phyloP scores from a whole-genome alignment of 2,888 invertebrate species.

The Heliconius erato region DNA sequence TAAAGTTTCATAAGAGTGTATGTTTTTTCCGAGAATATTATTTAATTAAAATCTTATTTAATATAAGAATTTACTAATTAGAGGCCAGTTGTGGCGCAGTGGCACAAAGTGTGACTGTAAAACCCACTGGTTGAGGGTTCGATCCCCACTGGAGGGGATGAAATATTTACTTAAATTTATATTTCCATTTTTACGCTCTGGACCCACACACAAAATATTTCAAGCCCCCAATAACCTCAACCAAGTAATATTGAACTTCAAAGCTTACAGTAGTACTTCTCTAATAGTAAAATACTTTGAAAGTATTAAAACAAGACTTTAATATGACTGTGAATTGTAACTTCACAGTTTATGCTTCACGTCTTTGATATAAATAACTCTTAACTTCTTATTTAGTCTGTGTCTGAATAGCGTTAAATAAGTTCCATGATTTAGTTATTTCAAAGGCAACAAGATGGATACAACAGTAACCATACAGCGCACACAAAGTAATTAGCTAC shows the following conservation, averaged over 20 bases:
- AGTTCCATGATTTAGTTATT: conserved; percentile 34
- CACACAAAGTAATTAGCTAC: conserved; percentile 37
- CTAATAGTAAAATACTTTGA: not conserved
- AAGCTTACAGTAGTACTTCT: not conserved
- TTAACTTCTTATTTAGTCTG: conserved; percentile 10
- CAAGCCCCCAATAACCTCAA: not conserved
- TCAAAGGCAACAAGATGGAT: conserved; percentile 33
- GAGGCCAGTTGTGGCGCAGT: too few relatives aligned
- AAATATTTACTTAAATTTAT: too few relatives aligned
- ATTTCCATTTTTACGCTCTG: too few relatives aligned
- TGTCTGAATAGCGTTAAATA: conserved; percentile 19
- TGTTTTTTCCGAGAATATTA: too few relatives aligned
- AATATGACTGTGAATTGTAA: conserved; percentile 5
- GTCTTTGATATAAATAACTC: conserved; percentile 20
- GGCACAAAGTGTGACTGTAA: too few relatives aligned
- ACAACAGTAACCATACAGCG: conserved; percentile 25
- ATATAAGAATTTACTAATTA: too few relatives aligned
- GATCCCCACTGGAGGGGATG: too few relatives aligned
- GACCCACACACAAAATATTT: not conserved
- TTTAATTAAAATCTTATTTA: too few relatives aligned
- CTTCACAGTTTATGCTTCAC: not conserved
- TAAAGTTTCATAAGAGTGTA: too few relatives aligned
- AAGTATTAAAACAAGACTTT: not conserved
- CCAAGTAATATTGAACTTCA: not conserved
- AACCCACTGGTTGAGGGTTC: too few relatives aligned